These are phyloP conservation scores for Zaprionus ornatus DNA, from an alignment of 1,140 invertebrate genomes.

Conservation along the genomic window DNA sequence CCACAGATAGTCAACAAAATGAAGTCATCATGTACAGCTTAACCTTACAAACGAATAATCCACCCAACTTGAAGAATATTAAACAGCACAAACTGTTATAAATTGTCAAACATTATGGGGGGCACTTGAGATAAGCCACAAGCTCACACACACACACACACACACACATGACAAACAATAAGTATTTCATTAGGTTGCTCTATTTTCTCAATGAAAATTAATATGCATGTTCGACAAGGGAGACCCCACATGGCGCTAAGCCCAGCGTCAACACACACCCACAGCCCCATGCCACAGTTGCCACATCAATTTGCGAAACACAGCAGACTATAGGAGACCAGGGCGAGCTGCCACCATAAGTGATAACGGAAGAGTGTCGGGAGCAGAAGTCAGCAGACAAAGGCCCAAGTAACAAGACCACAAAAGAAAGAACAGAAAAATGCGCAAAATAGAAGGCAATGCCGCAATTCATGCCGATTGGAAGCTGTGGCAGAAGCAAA, in stretches of 20 bases:
- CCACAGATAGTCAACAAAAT: neutral
- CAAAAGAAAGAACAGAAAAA: constrained; percentile 36
- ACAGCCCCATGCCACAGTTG: constrained; percentile 17
- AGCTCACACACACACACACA: neutral
- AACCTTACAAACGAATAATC: neutral
- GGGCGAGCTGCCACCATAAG: neutral
- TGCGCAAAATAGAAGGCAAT: constrained; percentile 31
- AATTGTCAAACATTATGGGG: neutral
- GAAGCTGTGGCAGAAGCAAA: constrained; percentile 21
- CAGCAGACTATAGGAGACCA: neutral
- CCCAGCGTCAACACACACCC: constrained; percentile 17
- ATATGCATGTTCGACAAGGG: constrained; percentile 34
- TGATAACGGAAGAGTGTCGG: constrained; percentile 32
- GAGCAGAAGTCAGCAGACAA: constrained; percentile 23
- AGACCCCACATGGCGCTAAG: constrained; percentile 45
- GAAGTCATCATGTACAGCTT: neutral
- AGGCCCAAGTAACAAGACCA: constrained; percentile 31
- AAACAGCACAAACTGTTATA: neutral
- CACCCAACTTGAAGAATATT: neutral
- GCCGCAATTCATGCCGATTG: constrained; percentile 28
- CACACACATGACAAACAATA: constrained; percentile 17
- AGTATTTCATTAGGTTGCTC: constrained; percentile 51
- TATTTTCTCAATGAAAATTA: constrained; percentile 61
- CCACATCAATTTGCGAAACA: constrained; percentile 30
- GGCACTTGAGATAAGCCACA: constrained; percentile 7